phyloP scores from a whole-genome alignment of 2,797 vertebrate species.

The Poeciliopsis infans region DNA sequence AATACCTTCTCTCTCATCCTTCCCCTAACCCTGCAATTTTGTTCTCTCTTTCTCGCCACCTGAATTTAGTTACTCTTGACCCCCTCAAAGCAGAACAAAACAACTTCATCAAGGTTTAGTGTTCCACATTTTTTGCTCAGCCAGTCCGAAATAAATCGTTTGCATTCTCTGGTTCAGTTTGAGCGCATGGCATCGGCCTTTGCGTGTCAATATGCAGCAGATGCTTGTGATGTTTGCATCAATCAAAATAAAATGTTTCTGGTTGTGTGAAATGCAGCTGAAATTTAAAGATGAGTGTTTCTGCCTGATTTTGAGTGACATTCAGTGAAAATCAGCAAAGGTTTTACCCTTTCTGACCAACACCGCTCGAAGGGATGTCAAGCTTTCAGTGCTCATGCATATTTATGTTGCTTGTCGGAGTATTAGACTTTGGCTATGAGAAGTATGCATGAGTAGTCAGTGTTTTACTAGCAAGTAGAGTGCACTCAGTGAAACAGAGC shows the following conservation, averaged over 20 bases:
- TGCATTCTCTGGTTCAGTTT: conserved; percentile 54
- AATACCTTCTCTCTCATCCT: conserved; percentile 54
- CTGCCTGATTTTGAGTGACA: conserved; percentile 9
- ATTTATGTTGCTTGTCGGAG: not conserved
- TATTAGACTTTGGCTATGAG: not conserved
- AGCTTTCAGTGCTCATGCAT: conserved; percentile 30
- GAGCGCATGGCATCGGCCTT: conserved; percentile 78
- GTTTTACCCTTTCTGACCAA: conserved; percentile 11
- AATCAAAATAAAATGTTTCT: conserved; percentile 22
- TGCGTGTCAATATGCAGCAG: conserved; percentile 76
- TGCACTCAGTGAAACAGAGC: not conserved
- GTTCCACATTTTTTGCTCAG: conserved; percentile 36
- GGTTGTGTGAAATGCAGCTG: conserved; percentile 22
- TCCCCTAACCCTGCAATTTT: conserved; percentile 49
- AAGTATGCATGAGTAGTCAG: not conserved
- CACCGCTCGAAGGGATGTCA: conserved; percentile 33
- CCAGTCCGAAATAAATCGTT: conserved; percentile 62
- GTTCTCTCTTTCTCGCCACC: conserved; percentile 27
- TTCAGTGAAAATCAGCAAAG: conserved; percentile 11
- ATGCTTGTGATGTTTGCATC: conserved; percentile 75
- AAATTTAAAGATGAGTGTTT: conserved; percentile 14
- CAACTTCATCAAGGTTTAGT: conserved; percentile 43
- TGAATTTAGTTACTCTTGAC: conserved; percentile 45
- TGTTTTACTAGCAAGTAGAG: not conserved
- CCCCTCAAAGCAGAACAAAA: conserved; percentile 27